phyloP scores from a whole-genome alignment of 2,888 invertebrate species.

The Hyppa rectilinea region DNA sequence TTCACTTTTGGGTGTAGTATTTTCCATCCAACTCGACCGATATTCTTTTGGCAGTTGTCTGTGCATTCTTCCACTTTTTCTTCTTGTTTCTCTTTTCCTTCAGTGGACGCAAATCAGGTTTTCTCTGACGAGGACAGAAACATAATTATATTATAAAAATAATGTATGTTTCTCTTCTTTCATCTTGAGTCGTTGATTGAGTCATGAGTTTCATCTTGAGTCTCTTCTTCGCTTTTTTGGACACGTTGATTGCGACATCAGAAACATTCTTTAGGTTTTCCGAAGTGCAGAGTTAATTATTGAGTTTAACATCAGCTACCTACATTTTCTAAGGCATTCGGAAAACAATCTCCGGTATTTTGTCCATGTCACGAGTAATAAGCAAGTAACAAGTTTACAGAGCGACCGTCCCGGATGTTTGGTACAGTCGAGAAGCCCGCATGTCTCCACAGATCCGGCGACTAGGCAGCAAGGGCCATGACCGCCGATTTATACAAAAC shows the following conservation, averaged over 20 bases:
- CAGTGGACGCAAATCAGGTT: not conserved
- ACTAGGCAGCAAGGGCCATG: conserved; percentile 72
- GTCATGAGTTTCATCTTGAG: too few relatives aligned
- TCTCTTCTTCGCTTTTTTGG: too few relatives aligned
- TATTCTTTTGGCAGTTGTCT: not conserved
- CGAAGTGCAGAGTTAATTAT: too few relatives aligned
- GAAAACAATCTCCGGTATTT: conserved; percentile 15
- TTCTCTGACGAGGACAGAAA: too few relatives aligned
- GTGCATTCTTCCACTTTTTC: not conserved
- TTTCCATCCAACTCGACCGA: not conserved
- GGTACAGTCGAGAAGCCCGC: conserved; percentile 77
- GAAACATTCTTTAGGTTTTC: too few relatives aligned
- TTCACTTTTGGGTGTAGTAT: not conserved
- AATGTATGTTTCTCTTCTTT: too few relatives aligned
- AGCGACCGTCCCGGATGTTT: conserved; percentile 77
- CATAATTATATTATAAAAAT: too few relatives aligned
- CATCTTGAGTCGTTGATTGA: too few relatives aligned
- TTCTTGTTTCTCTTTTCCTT: not conserved
- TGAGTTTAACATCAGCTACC: not conserved
- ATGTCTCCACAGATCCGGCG: conserved; percentile 78
- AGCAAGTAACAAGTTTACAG: conserved; percentile 24
- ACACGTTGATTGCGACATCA: too few relatives aligned
- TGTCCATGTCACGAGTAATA: conserved; percentile 44
- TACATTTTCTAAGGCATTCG: not conserved
- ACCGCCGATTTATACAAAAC: conserved; percentile 81